Conservation (phyloP, 1,140 invertebrate species). For the Adelges cooleyi region DNA sequence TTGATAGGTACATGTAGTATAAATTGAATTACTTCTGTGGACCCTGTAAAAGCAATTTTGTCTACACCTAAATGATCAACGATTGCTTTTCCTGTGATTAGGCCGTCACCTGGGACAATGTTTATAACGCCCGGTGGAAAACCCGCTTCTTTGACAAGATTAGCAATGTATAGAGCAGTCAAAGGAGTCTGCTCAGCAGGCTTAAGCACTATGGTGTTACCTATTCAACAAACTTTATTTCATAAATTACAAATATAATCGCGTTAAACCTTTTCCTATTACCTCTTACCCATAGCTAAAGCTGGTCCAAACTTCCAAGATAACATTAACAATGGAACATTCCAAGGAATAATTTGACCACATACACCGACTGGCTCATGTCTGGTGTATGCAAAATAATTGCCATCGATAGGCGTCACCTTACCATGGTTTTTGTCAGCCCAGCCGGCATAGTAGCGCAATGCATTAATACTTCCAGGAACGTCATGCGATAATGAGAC, state of each 20-base stretch:
- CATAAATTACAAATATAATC: neutral
- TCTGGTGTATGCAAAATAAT: conserved; percentile 78
- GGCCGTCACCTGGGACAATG: conserved; percentile 76
- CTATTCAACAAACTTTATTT: conserved; percentile 37
- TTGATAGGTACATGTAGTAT: too few relatives aligned
- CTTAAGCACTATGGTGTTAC: conserved; percentile 85
- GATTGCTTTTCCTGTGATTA: conserved; percentile 68
- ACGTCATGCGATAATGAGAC: conserved; percentile 61
- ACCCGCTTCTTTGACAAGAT: conserved; percentile 73
- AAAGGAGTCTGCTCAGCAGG: conserved; percentile 94
- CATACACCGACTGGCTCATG: conserved; percentile 96
- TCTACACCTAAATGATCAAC: conserved; percentile 65
- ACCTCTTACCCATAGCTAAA: conserved; percentile 56
- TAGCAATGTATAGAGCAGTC: conserved; percentile 79
- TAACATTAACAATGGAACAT: conserved; percentile 91
- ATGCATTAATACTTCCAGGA: conserved; percentile 56
- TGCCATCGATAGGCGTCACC: conserved; percentile 79
- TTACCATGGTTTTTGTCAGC: conserved; percentile 85
- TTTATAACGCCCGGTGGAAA: conserved; percentile 80
- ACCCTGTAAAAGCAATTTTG: conserved; percentile 68
- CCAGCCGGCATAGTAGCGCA: conserved; percentile 81
- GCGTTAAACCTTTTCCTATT: neutral
- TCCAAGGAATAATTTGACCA: conserved; percentile 97
- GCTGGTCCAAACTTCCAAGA: conserved; percentile 94
- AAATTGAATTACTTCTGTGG: conserved; percentile 54